Evolutionary conservation across 2,888 invertebrate genomes (phyloP).

Genomic region (Rhagophthalmus giganteus): DNA sequence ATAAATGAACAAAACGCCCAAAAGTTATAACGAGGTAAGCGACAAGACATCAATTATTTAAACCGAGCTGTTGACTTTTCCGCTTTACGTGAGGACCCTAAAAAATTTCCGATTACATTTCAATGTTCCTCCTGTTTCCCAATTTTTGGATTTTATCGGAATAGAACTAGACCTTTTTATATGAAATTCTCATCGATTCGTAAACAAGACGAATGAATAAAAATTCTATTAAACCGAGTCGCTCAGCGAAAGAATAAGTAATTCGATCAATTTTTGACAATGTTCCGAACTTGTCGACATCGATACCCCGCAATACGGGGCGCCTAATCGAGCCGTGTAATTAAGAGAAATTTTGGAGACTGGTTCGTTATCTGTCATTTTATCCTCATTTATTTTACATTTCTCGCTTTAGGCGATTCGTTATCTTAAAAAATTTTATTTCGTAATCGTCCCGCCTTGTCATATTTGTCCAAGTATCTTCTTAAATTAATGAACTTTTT

Average conservation of each 20-base stretch:
- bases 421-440: constrained; percentile 12
- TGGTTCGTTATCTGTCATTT: constrained; percentile 10
- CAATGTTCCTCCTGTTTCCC: neutral
- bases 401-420: constrained; percentile 10
- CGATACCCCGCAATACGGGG: too few relatives aligned
- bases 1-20: too few relatives aligned
- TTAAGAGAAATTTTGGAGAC: constrained; percentile 2
- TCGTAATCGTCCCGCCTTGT: too few relatives aligned
- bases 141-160: neutral
- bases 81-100: neutral
- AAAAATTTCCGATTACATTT: constrained; percentile 10
- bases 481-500: too few relatives aligned
- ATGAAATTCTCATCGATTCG: too few relatives aligned
- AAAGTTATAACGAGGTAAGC: constrained; percentile 4
- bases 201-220: too few relatives aligned
- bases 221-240: too few relatives aligned
- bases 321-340: too few relatives aligned
- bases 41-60: constrained; percentile 7
- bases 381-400: constrained; percentile 10
- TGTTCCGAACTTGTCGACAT: too few relatives aligned
- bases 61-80: constrained; percentile 10
- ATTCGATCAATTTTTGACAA: too few relatives aligned
- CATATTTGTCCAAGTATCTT: too few relatives aligned
- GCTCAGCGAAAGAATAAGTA: too few relatives aligned
- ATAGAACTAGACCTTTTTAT: neutral